phyloP scores from a whole-genome alignment of 2,888 invertebrate species.

The Cephus nigrinus region DNA sequence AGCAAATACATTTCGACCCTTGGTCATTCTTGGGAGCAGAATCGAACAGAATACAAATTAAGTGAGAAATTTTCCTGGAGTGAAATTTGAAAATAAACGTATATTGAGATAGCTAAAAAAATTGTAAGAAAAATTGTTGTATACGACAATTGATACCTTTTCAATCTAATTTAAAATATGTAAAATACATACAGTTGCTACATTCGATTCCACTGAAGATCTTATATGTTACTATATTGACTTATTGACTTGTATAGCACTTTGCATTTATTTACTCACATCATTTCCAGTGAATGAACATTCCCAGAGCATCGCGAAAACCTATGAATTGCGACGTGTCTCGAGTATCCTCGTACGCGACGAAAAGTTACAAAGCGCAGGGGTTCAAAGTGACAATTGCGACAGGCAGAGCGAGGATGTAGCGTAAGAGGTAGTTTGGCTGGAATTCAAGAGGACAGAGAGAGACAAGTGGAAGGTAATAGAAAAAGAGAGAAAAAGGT shows the following conservation, averaged over 20 bases:
- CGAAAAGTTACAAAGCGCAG: not conserved
- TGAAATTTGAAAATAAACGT: not conserved
- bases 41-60: not conserved
- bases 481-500: not conserved
- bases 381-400: not conserved
- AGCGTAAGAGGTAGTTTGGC: not conserved
- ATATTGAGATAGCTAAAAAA: not conserved
- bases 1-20: not conserved
- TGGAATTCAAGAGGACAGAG: not conserved
- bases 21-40: not conserved
- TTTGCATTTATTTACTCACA: not conserved
- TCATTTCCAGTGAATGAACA: not conserved
- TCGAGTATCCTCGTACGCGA: not conserved
- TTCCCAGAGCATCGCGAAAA: not conserved
- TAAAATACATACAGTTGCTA: not conserved
- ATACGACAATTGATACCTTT: not conserved
- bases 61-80: not conserved
- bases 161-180: not conserved
- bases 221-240: not conserved
- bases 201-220: not conserved
- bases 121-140: not conserved
- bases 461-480: not conserved
- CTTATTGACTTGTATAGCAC: not conserved
- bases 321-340: not conserved
- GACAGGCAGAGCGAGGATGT: not conserved